These are phyloP conservation scores for Indicator maculatus DNA, from an alignment of 2,113 vertebrate genomes.

Conservation along the genomic window DNA sequence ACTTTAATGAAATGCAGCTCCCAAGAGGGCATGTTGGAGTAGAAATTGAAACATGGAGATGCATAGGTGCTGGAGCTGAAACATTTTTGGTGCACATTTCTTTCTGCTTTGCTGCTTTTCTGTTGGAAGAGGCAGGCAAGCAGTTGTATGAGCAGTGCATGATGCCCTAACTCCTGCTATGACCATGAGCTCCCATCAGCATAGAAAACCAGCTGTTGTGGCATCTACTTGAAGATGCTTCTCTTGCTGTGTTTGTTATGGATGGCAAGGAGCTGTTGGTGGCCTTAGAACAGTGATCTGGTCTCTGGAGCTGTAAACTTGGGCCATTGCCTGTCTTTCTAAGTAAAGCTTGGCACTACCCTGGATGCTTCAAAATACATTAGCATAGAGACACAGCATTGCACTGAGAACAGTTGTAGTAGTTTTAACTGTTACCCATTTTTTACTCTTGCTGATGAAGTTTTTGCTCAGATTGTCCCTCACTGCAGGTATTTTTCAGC, in stretches of 20 bases:
- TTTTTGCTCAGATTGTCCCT: neutral
- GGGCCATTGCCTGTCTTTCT: fast-evolving
- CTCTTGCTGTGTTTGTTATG: neutral
- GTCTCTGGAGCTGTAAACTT: neutral
- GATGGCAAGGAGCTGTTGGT: neutral
- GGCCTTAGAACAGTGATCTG: neutral
- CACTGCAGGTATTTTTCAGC: neutral
- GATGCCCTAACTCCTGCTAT: neutral
- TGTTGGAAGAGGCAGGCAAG: neutral
- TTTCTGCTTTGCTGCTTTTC: neutral
- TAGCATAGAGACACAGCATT: too few relatives aligned
- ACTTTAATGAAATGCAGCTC: neutral
- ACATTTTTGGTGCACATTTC: neutral
- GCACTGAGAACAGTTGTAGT: neutral
- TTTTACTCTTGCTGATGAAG: neutral
- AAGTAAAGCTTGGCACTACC: neutral
- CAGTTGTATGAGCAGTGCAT: neutral
- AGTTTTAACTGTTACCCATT: neutral
- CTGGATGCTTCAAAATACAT: neutral
- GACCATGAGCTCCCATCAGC: neutral
- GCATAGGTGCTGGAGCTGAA: neutral
- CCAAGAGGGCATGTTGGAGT: neutral
- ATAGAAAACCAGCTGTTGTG: neutral
- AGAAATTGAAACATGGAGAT: neutral
- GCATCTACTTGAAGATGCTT: neutral